Base-by-base conservation (phyloP, 2,113 vertebrate species). In the Excalfactoria chinensis region DNA sequence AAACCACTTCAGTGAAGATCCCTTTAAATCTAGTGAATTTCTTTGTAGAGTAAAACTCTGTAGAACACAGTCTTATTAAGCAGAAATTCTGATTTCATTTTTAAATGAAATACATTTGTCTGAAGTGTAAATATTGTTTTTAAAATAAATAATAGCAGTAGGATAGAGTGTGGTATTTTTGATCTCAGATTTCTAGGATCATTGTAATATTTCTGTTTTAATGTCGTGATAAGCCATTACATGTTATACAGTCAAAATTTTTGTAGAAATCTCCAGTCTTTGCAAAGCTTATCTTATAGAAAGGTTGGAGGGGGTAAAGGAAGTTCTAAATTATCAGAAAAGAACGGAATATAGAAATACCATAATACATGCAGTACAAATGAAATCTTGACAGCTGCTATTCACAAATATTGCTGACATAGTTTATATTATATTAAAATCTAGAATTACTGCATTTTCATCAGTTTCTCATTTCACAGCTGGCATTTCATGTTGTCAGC, bases 401-500 rank as follows among this genome's bases (percentile, higher is more conserved):
- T 97, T 98, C 97, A 97, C 95, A 97, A 98, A 97, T 97, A 96
- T 97, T 98, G 98, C 98, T 98, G 97, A 98, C 97, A 97, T 79
- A 86, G 94, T 95, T 97, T 97, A 88, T 97, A 98, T 97, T 97
- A 97, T 97, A 98, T 98, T 98, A 98, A 98, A 97, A 98, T 98
- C 97, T 97, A 96, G 86, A 97, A 98, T 98, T 96, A 84, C 96
- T 96, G 98, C 97, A 88, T 97, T 97, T 98, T 98, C 97, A 98
- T 97, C 96, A 96, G 91, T 97, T 98, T 98, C 96, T 98, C 94
- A 95, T 97, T 97, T 96, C 97, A 97, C 98, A 99, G 98, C 98
- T 98, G 98, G 97, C 96, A 96, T 97, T 98, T 97, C 97, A 97
- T 96, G 95, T 96, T 98, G 98, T 98, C 98, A 98, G 98, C 97